Base-by-base conservation (phyloP, 2,888 invertebrate genomes). In the Prosapia bicincta region DNA sequence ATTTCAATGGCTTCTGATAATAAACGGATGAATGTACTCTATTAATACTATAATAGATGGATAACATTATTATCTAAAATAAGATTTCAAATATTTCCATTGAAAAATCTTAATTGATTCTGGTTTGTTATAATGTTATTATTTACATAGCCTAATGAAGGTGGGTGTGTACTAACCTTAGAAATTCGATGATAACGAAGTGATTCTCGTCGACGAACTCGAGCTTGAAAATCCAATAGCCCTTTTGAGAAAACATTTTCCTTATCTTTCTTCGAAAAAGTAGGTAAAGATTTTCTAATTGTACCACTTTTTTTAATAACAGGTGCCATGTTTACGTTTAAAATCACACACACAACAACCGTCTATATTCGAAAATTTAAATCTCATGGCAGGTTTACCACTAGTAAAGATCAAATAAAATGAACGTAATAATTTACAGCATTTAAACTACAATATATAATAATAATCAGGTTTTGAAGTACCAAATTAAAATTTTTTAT, bases 151-250 rank as follows among this genome's bases (percentile, higher is more conserved):
- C 38, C 38, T 38, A 38, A 38, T 38, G 30, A 38, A 38, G 5
- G 6, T 13, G 10, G 13, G 5, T 38, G 2, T 2, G 13, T 2
- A 38, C 38, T 38, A 25, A 66, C 66, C 66, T 66, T 66, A 66
- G 66, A 6, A 9, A 66, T 65, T 66, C 72, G 65, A 15, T 30
- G 30, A 66, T 66, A 66, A 20, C 72, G 72, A n/a, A 72, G 26
- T 28, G 72, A 72, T 72, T 72, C 72, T 28, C 72, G 1, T 3
- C 72, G 66, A 7, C 72, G 72, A 1, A 72, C 72, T 30, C 72
- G 66, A 23, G 65, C 66, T 32, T 72, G 72, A 66, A 72, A 72
- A 26, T 30, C 72, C 65, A 24, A 28, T 1, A 72, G 24, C 5
- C 72, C 72, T 30, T 30, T 65, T 10, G 66, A 72, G 26, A 72